phyloP scores from a whole-genome alignment of 2,888 invertebrate species.

The Caradrina kadenii region DNA sequence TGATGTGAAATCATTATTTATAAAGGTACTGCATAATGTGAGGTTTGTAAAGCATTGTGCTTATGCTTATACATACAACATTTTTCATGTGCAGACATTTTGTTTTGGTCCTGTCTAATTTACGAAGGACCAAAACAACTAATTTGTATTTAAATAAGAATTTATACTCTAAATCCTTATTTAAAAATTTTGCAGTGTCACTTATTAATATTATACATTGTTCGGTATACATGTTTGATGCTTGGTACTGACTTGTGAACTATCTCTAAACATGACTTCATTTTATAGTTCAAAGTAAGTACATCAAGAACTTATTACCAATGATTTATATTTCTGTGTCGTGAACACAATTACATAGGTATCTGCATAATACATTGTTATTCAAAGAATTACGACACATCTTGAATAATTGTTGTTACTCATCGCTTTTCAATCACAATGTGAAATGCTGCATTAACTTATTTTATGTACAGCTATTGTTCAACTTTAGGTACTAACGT shows the following conservation, averaged over 20 bases:
- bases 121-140: too few species aligned
- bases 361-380: conserved; percentile 32
- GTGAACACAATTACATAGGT: conserved; percentile 21
- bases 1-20: too few species aligned
- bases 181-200: too few species aligned
- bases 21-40: too few species aligned
- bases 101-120: too few species aligned
- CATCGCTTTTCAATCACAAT: conserved; percentile 37
- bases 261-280: conserved; percentile 17
- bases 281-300: conserved; percentile 29
- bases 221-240: background rate
- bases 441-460: conserved; percentile 29
- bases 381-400: conserved; percentile 50
- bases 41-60: too few species aligned
- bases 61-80: too few species aligned
- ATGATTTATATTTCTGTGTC: conserved; percentile 30
- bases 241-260: conserved; percentile 4
- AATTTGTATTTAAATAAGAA: too few species aligned
- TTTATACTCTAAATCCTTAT: too few species aligned
- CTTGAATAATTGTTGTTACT: conserved; percentile 53
- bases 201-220: too few species aligned
- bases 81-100: too few species aligned
- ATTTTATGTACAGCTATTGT: conserved; percentile 23
- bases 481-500: background rate
- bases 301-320: conserved; percentile 27